Base-by-base conservation (phyloP, 2,888 invertebrate genomes). In the Strigamia crassipes region DNA sequence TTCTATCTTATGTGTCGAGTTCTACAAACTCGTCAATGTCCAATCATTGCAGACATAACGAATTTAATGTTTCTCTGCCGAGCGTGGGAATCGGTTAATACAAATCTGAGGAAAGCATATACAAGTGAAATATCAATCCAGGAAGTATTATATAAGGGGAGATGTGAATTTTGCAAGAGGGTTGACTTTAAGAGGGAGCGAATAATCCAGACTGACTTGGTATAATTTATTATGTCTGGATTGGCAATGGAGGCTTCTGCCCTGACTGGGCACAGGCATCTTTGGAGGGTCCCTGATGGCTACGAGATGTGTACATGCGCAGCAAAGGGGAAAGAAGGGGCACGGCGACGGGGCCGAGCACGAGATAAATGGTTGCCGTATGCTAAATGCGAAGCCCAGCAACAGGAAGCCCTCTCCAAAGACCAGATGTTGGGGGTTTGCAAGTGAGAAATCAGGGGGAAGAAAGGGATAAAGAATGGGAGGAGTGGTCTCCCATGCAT, bases 201-300 rank as follows among this genome's bases (percentile, higher is more conserved):
- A 79, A 79, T 79, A 79, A 79, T 79, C 79, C 42, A 79, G 79
- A 79, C 79, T 79, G 42, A 42, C 38, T 31, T n/a, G 41, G n/a
- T 18, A 18, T 79, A 79, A 79, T 79, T 79, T 79, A 79, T 79
- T 42, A 41, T 79, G 79, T 79, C 79, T 79, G 79, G 79, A 79
- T 79, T 41, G 41, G 42, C 79, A 38, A 79, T 56, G 79, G 41
- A 79, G 42, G 41, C 23, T 42, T 42, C 79, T 79, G 34, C 56
- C 56, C 56, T 56, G 18, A 56, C 56, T 56, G 56, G 56, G 56
- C 56, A 56, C 56, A 56, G 56, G 56, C 56, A 56, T 56, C 56
- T 56, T 56, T 56, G 15, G 56, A 56, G 56, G 56, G 56, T 56
- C 56, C 56, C 56, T 18, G 56, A 56, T 56, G 56, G 56, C 56